Base-by-base conservation (phyloP, 2,113 vertebrate species). In the Dasyurus viverrinus region DNA sequence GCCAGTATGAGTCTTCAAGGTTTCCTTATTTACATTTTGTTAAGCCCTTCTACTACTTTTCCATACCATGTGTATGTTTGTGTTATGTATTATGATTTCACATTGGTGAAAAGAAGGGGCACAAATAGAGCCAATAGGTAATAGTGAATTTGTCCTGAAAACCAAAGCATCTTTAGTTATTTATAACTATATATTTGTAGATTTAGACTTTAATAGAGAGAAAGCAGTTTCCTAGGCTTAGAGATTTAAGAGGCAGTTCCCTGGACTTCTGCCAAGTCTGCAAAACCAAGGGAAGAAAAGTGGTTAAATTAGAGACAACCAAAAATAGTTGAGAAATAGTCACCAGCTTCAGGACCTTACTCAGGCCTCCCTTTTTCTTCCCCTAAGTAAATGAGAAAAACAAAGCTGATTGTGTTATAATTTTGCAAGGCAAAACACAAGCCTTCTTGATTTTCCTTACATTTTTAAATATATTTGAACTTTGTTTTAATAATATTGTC, bases 241-340 rank as follows among this genome's bases (percentile, higher is more conserved):
- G 57, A 46, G 92, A 19, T 96, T 0, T 92, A 46, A 94, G n/a
- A 90, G 27, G n/a, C 60, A 68, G 91, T 68, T 95, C 53, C 92
- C 42, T 42, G 91, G 90, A 97, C 47, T 6, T 55, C 24, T 95
- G 93, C 92, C 94, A 95, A 92, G 91, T 1, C 27, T 91, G 23
- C 52, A 16, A 93, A 23, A 48, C 52, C 90, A 57, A 90, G 55
- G n/a, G 53, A 95, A 10, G 50, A 93, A 91, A 97, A 97, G 97
- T 47, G 25, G 48, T 92, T 94, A 84, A 90, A 90, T 93, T n/a
- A 95, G 30, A 90, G 30, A 96, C 96, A 93, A 95, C 94, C 89
- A 96, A 96, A 96, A 95, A 95, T 53, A 42, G 60, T 24, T 36
- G 52, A 92, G 24, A 94, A 97, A 95, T 68, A 95, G 90, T 23